Evolutionary conservation across 2,888 invertebrate genomes (phyloP).

Genomic region (Syritta pipiens): DNA sequence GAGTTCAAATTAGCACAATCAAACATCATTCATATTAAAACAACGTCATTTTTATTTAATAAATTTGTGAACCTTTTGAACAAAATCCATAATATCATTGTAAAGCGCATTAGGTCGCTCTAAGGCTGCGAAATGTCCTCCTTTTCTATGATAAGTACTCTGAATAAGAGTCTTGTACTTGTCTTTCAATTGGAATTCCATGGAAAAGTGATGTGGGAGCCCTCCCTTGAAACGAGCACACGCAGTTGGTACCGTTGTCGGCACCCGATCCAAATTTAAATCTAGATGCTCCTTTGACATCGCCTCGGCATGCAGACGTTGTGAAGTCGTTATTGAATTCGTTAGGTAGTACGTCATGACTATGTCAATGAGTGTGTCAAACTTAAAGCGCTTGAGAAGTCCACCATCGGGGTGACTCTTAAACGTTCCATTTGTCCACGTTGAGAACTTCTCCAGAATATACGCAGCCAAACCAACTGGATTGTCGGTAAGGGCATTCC

Average conservation of each 20-base stretch:
- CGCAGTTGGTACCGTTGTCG: slow-evolving; percentile 85
- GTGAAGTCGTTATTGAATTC: slow-evolving; percentile 85
- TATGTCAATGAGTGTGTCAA: slow-evolving; percentile 83
- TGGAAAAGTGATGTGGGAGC: too few species aligned
- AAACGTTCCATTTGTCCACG: slow-evolving; percentile 83
- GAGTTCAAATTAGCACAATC: too few species aligned
- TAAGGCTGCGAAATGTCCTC: slow-evolving; percentile 93
- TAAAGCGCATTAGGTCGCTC: slow-evolving; percentile 87
- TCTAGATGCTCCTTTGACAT: slow-evolving; percentile 73
- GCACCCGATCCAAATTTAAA: slow-evolving; percentile 80
- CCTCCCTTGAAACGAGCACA: slow-evolving; percentile 88
- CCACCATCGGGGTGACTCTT: slow-evolving; percentile 83
- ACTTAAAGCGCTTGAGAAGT: slow-evolving; percentile 80
- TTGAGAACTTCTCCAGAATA: slow-evolving; percentile 92
- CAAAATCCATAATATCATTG: slow-evolving; percentile 81
- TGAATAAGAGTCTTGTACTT: slow-evolving; percentile 86
- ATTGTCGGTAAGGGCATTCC: slow-evolving; percentile 78
- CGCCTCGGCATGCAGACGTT: slow-evolving; percentile 85
- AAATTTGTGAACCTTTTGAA: slow-evolving; percentile 36
- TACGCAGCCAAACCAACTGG: slow-evolving; percentile 94
- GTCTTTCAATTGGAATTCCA: slow-evolving; percentile 82
- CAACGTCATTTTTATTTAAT: too few species aligned
- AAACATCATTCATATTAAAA: too few species aligned
- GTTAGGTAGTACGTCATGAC: slow-evolving; percentile 90
- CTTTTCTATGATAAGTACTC: slow-evolving; percentile 83